Conservation (phyloP, 2,113 vertebrate genomes). For the Ptyas mucosa region DNA sequence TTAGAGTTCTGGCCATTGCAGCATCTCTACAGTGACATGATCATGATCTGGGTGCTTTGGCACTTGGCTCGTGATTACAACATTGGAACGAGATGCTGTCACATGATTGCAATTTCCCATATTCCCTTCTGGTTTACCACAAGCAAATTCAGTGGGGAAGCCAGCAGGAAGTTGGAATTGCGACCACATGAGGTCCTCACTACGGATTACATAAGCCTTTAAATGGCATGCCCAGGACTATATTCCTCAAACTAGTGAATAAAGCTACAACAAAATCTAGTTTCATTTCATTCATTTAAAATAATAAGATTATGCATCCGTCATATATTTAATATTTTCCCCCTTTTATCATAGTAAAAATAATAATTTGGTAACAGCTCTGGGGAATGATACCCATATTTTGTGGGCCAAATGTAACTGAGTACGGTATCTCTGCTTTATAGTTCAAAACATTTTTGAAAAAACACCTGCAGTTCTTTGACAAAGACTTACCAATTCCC, state of each 20-base stretch:
- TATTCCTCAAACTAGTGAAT: neutral
- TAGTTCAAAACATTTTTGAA: neutral
- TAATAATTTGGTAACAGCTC: neutral
- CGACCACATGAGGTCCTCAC: neutral
- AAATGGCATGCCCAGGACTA: neutral
- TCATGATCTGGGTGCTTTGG: neutral
- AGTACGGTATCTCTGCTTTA: neutral
- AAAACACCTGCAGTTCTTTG: neutral
- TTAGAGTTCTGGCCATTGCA: neutral
- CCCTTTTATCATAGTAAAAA: neutral
- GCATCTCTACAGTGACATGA: neutral
- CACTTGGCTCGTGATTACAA: neutral
- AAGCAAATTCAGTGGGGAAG: neutral
- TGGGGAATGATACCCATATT: neutral
- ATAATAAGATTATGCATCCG: neutral
- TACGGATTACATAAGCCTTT: neutral
- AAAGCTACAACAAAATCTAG: neutral
- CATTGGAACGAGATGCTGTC: neutral
- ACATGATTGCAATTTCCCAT: neutral
- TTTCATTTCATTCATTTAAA: neutral
- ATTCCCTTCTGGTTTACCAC: neutral
- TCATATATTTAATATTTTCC: neutral
- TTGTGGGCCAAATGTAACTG: neutral
- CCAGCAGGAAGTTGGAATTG: neutral
- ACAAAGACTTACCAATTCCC: slow-evolving; percentile 82